Evolutionary conservation across 2,797 vertebrate species (phyloP), one percentile per base, ranked within the genome.

Genomic region (Sebastes paucispinis): DNA sequence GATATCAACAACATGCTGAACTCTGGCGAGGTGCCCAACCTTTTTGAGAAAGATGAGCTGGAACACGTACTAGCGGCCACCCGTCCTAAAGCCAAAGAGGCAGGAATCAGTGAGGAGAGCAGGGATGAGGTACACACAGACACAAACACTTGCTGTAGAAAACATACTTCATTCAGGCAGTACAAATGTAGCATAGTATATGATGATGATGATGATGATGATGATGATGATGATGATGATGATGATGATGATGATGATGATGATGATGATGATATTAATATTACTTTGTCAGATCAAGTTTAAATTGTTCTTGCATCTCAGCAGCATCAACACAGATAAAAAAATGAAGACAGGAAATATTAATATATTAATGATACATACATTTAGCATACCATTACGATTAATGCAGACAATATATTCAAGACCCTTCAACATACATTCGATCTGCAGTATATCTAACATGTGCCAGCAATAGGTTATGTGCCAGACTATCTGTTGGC

Each of bases 1-100:
- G 96, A 97, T 58, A 93, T 96, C 77, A 97, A 97, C 90, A 98
- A 98, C 87, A 96, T 97, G 94, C 90, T 97, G 73, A 96, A 96
- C 91, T 97, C 96, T 4, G 96, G 96, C 1, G 95, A 98, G 84
- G 96, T 97, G 24, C 96, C 96, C 62, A 96, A 96, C 86, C 91
- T 97, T 20, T 97, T 97, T 93, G 96, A 97, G 92, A 98, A 97
- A 77, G 96, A 97, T 74, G 95, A 96, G 68, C 91, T 98, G 87
- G 95, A 97, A 65, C 93, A 97, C 34, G 94, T 97, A 14, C 92
- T 96, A 55, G 95, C 94, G 59, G 95, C 95, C 63, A 95, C 94
- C 1, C 95, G 96, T 32, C 96, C 95, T 27, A 96, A 93, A 90
- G 96, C 97, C 82, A 97, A 97, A 93, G 95, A 97, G 87, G 95